Conservation (phyloP, 2,888 invertebrate species). For the Pachycephus smyrnensis region DNA sequence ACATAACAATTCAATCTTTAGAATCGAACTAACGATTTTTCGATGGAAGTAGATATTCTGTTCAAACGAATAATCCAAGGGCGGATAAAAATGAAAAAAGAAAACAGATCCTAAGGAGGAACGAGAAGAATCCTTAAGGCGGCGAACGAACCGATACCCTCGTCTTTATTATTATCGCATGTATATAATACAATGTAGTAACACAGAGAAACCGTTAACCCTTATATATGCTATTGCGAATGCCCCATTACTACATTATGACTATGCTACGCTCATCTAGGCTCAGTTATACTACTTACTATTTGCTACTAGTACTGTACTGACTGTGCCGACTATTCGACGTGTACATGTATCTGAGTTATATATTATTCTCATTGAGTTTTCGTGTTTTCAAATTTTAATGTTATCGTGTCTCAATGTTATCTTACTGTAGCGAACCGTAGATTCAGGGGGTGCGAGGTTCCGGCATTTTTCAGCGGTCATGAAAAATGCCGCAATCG, state of each 20-base stretch:
- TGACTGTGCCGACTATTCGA: not conserved
- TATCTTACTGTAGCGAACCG: not conserved
- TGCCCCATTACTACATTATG: not conserved
- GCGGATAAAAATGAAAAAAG: no score
- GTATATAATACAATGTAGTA: not conserved
- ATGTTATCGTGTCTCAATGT: not conserved
- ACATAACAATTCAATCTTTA: not conserved
- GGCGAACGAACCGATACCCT: not conserved
- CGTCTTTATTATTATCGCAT: not conserved
- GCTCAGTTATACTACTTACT: not conserved
- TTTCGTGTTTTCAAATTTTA: constrained; percentile 1
- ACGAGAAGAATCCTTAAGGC: not conserved
- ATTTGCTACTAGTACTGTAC: not conserved
- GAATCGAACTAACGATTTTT: not conserved
- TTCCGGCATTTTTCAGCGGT: not conserved
- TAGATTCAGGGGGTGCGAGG: not conserved
- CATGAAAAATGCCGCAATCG: not conserved
- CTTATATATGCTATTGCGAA: not conserved
- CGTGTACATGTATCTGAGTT: not conserved
- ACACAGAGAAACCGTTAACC: not conserved
- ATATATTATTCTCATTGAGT: not conserved
- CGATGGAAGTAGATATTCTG: not conserved
- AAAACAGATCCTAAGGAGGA: no score
- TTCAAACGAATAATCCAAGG: no score
- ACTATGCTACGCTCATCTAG: not conserved